Percentiles rank a stretch among this genome's conserved stretches.
These are phyloP conservation scores for Drosophila kambysellisi DNA, from an alignment of 2,888 invertebrate species.

Conservation along the genomic window DNA sequence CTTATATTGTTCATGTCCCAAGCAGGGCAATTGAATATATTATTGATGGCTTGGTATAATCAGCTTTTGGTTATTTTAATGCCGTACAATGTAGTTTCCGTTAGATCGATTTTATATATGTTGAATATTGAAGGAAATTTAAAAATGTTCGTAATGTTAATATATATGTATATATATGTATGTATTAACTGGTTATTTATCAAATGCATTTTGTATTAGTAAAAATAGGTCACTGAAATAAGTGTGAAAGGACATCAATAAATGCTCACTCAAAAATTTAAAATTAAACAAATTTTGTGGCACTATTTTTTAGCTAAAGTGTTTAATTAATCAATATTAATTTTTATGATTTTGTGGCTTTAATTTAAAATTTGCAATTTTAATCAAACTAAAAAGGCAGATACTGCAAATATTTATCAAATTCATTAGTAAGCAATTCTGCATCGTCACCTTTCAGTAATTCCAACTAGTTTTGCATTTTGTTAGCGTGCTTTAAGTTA, in stretches of 20 bases:
- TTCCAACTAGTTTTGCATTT: not conserved
- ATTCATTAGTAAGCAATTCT: not conserved
- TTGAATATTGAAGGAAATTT: not conserved
- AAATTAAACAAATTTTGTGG: not conserved
- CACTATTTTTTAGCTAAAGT: not conserved
- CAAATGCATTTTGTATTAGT: not conserved
- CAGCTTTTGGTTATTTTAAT: not conserved
- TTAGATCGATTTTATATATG: not conserved
- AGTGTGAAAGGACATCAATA: not conserved
- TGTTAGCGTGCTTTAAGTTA: not conserved
- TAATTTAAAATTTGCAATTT: not conserved
- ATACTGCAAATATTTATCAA: not conserved
- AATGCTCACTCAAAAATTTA: not conserved
- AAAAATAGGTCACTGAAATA: not conserved
- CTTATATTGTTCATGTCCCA: conserved; percentile 4
- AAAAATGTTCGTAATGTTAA: not conserved
- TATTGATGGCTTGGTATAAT: not conserved
- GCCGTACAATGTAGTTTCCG: too few relatives aligned
- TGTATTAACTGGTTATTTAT: not conserved
- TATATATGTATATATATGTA: not conserved
- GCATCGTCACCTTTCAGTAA: not conserved
- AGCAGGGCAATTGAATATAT: conserved; percentile 4
- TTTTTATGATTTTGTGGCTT: too few relatives aligned
- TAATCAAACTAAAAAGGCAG: not conserved
- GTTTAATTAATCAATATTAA: not conserved